These are phyloP conservation scores for Linepithema humile DNA, from an alignment of 1,140 invertebrate species.

Conservation along the genomic window DNA sequence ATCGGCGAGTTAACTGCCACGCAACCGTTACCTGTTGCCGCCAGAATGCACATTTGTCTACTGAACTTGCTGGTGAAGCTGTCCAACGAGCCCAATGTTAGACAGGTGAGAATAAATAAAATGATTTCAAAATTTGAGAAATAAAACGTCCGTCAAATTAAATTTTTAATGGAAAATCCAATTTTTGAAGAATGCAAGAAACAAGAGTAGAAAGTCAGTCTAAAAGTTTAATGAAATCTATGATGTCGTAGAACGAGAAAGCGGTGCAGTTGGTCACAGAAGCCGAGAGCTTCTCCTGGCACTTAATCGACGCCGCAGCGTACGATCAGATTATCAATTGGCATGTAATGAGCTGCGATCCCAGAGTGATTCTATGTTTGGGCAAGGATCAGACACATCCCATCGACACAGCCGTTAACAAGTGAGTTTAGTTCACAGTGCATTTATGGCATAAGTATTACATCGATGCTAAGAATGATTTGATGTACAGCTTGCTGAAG, in stretches of 20 bases:
- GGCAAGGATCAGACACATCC: slow-evolving; percentile 81
- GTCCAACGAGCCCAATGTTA: slow-evolving; percentile 89
- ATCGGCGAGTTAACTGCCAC: slow-evolving; percentile 80
- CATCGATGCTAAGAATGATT: slow-evolving; percentile 34
- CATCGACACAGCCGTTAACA: slow-evolving; percentile 84
- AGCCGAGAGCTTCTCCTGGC: slow-evolving; percentile 89
- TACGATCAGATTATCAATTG: slow-evolving; percentile 90
- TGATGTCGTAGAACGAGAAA: slow-evolving; percentile 82
- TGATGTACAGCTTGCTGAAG: slow-evolving; percentile 85
- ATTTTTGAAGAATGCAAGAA: neutral
- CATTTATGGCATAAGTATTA: neutral
- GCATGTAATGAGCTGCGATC: slow-evolving; percentile 91
- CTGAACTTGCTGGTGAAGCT: slow-evolving; percentile 89
- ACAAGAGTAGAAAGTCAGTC: neutral
- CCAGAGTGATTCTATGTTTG: slow-evolving; percentile 87
- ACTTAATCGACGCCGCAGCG: slow-evolving; percentile 87
- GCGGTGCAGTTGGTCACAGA: slow-evolving; percentile 86
- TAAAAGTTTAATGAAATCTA: neutral
- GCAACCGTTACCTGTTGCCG: slow-evolving; percentile 76
- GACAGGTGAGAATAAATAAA: slow-evolving; percentile 82
- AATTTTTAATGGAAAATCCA: neutral
- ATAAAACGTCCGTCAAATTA: neutral
- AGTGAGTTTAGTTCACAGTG: slow-evolving; percentile 76
- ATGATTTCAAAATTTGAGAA: neutral
- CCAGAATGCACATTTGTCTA: slow-evolving; percentile 85